A percentile compares a stretch with the other conserved stretches of the same genome.
Evolutionary conservation across 2,888 invertebrate genomes (phyloP).

Genomic region (Epinotia demarniana): DNA sequence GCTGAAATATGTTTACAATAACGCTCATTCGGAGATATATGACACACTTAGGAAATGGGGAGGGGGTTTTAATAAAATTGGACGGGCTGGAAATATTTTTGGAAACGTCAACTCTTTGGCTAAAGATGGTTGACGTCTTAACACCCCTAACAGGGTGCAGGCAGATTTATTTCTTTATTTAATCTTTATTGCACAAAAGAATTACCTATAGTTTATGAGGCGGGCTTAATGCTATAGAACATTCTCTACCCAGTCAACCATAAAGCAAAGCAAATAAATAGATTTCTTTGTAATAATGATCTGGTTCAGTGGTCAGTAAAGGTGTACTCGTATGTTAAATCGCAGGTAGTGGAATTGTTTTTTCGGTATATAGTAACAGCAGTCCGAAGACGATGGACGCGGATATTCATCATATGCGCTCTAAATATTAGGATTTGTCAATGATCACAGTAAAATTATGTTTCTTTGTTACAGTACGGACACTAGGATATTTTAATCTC

Average conservation of each 20-base stretch:
- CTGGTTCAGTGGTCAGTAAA: background rate
- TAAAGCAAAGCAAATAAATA: no score
- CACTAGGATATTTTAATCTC: no score
- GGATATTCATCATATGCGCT: background rate
- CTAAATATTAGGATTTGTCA: background rate
- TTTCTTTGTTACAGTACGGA: no score
- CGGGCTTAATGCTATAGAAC: no score
- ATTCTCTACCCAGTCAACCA: no score
- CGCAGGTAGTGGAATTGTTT: background rate
- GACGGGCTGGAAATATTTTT: conserved; percentile 20
- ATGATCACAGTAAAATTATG: background rate
- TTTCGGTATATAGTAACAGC: background rate
- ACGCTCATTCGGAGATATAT: conserved; percentile 63
- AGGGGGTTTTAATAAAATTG: conserved; percentile 39
- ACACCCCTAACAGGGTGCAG: background rate
- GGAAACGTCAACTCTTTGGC: conserved; percentile 10
- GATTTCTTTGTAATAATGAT: background rate
- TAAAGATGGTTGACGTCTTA: background rate
- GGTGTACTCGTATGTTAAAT: background rate
- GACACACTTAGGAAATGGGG: conserved; percentile 51
- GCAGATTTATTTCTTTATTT: background rate
- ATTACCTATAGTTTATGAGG: no score
- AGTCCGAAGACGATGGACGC: background rate
- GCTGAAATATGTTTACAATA: conserved; percentile 80
- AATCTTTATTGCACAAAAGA: no score